Evolutionary conservation across 2,888 invertebrate species (phyloP).

Genomic region (Tiliacea aurago): DNA sequence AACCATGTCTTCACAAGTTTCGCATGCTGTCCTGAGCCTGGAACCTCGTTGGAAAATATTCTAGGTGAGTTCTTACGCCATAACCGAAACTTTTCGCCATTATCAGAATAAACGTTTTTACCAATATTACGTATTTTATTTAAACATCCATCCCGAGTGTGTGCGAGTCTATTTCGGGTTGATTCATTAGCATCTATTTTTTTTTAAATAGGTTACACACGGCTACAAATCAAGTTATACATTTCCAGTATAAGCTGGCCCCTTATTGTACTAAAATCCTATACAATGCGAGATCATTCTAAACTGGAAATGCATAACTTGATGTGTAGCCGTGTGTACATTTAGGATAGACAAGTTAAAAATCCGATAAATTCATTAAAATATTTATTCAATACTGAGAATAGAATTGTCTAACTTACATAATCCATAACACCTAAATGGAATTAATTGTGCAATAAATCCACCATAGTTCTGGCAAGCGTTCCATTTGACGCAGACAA

Average conservation of each 20-base stretch:
- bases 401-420: slow-evolving; percentile 79
- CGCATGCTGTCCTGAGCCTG: neutral
- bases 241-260: too few species aligned
- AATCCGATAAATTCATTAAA: slow-evolving; percentile 74
- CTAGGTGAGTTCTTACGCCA: slow-evolving; percentile 28
- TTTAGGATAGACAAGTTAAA: slow-evolving; percentile 28
- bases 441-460: slow-evolving; percentile 73
- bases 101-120: slow-evolving; percentile 32
- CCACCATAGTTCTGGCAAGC: slow-evolving; percentile 59
- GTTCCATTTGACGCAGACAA: slow-evolving; percentile 46
- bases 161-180: too few species aligned
- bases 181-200: too few species aligned
- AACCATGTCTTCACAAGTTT: neutral
- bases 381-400: slow-evolving; percentile 87
- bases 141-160: neutral
- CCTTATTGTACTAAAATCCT: too few species aligned
- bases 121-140: slow-evolving; percentile 32
- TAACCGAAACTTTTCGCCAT: neutral
- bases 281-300: too few species aligned
- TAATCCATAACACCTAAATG: slow-evolving; percentile 67
- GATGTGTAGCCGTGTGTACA: too few species aligned
- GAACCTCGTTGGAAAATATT: neutral
- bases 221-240: too few species aligned
- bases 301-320: too few species aligned
- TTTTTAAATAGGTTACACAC: too few species aligned